A percentile compares a stretch with the other conserved stretches of the same genome.
These are phyloP conservation scores for Aricia artaxerxes DNA, from an alignment of 2,888 invertebrate genomes.

Conservation along the genomic window DNA sequence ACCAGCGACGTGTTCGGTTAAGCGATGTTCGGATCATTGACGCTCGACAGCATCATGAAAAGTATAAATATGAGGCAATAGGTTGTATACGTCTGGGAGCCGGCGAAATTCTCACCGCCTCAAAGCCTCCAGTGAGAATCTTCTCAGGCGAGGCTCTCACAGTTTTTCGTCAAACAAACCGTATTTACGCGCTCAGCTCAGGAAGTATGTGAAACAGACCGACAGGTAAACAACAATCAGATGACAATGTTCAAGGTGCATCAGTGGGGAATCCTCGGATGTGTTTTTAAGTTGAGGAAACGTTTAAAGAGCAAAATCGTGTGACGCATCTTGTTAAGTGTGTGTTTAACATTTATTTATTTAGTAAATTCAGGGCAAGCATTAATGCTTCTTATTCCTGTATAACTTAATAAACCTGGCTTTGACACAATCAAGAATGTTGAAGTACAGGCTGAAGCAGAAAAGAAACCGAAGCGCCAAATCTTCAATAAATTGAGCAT, in stretches of 20 bases:
- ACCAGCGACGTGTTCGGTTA: not conserved
- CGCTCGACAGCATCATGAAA: not conserved
- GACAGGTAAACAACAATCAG: not conserved
- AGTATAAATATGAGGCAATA: conserved; percentile 19
- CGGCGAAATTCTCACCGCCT: conserved; percentile 5
- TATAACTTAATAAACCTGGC: not conserved
- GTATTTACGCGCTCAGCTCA: not conserved
- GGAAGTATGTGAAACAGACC: not conserved
- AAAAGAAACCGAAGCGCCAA: not conserved
- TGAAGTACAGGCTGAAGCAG: not conserved
- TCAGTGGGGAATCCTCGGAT: not conserved
- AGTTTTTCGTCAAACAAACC: conserved; percentile 22
- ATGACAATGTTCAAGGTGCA: not conserved
- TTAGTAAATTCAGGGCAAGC: not conserved
- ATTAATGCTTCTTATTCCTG: not conserved
- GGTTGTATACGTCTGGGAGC: conserved; percentile 1
- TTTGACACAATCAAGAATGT: not conserved
- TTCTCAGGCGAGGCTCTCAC: conserved; percentile 28
- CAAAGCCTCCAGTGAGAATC: conserved; percentile 17
- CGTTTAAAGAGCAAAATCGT: not conserved
- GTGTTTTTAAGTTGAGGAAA: not conserved
- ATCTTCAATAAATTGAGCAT: not conserved
- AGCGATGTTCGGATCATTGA: not conserved
- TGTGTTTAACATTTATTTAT: not conserved
- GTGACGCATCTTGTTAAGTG: not conserved